These are phyloP conservation scores for Ranitomeya variabilis DNA, from an alignment of 2,113 vertebrate genomes.

Conservation along the genomic window DNA sequence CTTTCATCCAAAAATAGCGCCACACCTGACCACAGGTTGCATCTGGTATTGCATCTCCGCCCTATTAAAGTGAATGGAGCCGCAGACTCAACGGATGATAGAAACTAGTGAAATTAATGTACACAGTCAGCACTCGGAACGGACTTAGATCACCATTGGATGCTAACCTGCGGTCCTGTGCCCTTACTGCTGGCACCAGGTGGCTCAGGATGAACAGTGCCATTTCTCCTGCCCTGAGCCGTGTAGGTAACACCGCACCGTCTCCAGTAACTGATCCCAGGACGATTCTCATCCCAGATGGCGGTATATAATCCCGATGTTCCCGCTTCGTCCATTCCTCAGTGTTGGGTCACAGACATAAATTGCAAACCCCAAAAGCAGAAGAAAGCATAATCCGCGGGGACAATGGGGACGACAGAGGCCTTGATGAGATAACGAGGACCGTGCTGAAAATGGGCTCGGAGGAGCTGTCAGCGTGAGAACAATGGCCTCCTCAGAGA, in stretches of 20 bases:
- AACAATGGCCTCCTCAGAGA: conserved; percentile 46
- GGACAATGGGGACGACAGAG: conserved; percentile 48
- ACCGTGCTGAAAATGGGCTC: conserved; percentile 43
- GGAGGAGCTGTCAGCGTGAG: conserved; percentile 41
- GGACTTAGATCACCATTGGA: no score
- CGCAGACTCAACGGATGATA: no score
- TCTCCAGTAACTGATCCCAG: not conserved
- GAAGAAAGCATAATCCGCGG: conserved; percentile 28
- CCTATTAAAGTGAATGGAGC: no score
- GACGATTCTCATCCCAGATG: not conserved
- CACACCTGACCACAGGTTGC: no score
- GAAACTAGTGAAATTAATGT: no score
- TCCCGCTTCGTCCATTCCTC: not conserved
- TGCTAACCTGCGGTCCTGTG: no score
- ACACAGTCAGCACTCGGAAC: no score
- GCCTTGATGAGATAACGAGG: conserved; percentile 51
- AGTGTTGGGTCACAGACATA: not conserved
- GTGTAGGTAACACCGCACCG: not conserved
- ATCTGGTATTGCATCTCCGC: no score
- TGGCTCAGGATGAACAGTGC: not conserved
- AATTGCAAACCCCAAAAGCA: conserved; percentile 2
- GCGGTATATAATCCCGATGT: not conserved
- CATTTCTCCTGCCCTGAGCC: not conserved
- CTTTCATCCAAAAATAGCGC: no score
- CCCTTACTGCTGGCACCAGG: not conserved